A percentile compares a stretch with the other conserved stretches of the same genome.
Conservation (phyloP, 2,113 vertebrate species). For the Psilopsiagon aymara region DNA sequence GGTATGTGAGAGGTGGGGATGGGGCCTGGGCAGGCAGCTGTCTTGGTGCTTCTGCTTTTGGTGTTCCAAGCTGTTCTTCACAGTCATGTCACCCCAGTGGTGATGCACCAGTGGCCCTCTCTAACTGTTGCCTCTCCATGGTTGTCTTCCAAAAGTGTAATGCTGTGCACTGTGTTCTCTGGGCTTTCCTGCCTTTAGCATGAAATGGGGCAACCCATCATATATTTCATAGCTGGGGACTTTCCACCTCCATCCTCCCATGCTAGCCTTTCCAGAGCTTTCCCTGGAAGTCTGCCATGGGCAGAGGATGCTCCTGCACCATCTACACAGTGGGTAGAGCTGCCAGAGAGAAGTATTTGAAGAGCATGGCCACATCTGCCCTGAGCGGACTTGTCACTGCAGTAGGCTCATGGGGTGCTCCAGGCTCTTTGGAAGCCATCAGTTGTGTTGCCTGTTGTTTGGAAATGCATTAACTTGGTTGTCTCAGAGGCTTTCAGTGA, state of each 20-base stretch:
- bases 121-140: neutral
- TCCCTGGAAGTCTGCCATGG: neutral
- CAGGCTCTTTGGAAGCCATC: neutral
- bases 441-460: neutral
- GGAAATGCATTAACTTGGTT: neutral
- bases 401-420: fast-evolving
- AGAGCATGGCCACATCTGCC: neutral
- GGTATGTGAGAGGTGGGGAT: slow-evolving; percentile 64
- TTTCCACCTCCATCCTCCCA: neutral
- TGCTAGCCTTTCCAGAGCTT: neutral
- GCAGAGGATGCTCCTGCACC: neutral
- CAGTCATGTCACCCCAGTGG: neutral
- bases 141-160: neutral
- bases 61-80: neutral
- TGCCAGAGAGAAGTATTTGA: neutral
- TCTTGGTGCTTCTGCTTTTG: neutral
- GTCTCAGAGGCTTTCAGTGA: neutral
- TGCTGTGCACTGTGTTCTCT: neutral
- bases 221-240: neutral
- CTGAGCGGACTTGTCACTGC: neutral
- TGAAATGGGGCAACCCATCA: neutral
- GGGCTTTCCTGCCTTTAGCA: neutral
- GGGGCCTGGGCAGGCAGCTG: neutral
- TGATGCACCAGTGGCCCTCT: neutral
- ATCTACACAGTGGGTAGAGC: neutral